Base-by-base conservation (phyloP, 2,113 vertebrate species). In the Empidonax traillii region DNA sequence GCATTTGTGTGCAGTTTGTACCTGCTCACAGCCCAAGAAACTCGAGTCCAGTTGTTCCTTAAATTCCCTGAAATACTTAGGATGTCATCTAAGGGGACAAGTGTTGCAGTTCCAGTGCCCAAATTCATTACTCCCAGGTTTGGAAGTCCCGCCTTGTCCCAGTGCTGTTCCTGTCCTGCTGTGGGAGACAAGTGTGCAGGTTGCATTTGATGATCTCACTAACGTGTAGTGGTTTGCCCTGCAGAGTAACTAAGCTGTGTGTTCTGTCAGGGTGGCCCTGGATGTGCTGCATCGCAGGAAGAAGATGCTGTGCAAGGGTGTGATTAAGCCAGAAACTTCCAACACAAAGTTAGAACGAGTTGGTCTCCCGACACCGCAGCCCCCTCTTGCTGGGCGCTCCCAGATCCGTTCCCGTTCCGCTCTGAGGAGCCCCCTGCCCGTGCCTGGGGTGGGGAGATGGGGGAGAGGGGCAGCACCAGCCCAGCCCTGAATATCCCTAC, bases 141-240 rank as follows among this genome's bases (percentile, higher is more conserved):
- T 59, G 39, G 46, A 22, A 31, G 33, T n/a, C 8, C 31, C 33
- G 33, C 35, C 35, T 77, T 1, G 2, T 61, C 27, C 56, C 43
- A 19, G 22, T 0, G 1, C 24, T 14, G 27, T 41, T 33, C 16
- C 21, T 77, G 17, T 13, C 14, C 25, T 31, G 58, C 71, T 5
- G 10, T 18, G 65, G 41, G 39, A 43, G 68, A 4, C 51, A 1
- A 1, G 52, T 19, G 44, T 33, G 19, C 21, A 4, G 14, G 52
- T 46, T 3, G 1, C 2, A 58, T 9, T 18, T 1, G 1, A 17
- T 9, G 53, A 9, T 74, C 31, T 89, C 55, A 0, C 12, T 28
- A 0, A 9, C 0, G 20, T 13, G 55, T 16, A 0, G 11, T 4
- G 22, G 12, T 73, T 66, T 58, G 43, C 58, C 49, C 23, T 14